Evolutionary conservation across 64 coral and sea anemone genomes (phyloP), one percentile per base, ranked within the genome.

Genomic region (Acropora tenuis): DNA sequence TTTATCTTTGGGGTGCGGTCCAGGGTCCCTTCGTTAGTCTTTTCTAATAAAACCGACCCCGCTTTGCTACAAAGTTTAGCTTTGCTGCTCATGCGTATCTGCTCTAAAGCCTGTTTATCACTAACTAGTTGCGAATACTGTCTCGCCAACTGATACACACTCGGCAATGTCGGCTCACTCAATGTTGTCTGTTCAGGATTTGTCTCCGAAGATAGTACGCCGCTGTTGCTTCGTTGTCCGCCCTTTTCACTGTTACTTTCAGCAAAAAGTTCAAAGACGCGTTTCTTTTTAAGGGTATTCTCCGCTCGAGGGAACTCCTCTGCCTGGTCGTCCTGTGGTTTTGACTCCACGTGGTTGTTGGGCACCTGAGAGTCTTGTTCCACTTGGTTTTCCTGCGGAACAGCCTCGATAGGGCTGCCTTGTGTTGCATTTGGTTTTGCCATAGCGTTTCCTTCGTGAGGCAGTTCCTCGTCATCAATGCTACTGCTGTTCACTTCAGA

Each of bases 81-180:
- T 48, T 48, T 18, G 16, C 19, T 71, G 16, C 76, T 83, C 47
- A 50, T 75, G 41, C 91, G 91, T 79, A 87, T 87, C 43, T 93
- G 63, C 8, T 63, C 45, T 7, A 58, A 65, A 15, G 58, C 44
- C 40, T 87, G 45, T 48, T 97, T 84, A 30, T 97, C 92, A 8
- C 10, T 82, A 12, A 97, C 90, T 47, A 65, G 79, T 74, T 84
- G 46, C 3, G 95, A 97, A 58, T 97, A 97, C 12, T 90, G 88
- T 15, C 95, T 77, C 9, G 95, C 95, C 89, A 97, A 91, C 82
- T 91, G 73, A 74, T 91, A 84, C 17, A 97, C 95, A 78, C 53
- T 91, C 3, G 82, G 59, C 72, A 87, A 17, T 73, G 50, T 71
- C 69, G 78, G 17, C 72, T 78, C 84, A 41, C 44, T 55, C 47